Evolutionary conservation across 2,113 vertebrate genomes (phyloP).

Genomic region (Gymnogyps californianus): DNA sequence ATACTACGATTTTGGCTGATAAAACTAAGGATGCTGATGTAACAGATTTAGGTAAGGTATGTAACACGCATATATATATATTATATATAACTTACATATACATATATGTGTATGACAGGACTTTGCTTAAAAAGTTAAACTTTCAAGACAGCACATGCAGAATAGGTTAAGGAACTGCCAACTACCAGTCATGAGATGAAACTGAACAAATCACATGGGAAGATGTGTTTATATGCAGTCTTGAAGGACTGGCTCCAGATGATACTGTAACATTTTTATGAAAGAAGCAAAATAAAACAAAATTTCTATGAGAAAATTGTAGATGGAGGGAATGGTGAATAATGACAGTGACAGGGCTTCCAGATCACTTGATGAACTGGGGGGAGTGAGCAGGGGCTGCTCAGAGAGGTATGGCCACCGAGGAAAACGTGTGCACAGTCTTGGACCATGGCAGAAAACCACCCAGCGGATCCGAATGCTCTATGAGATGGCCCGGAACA

Average conservation of each 20-base stretch:
- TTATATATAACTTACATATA: neutral
- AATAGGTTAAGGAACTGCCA: neutral
- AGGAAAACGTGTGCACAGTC: accelerated
- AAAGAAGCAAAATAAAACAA: neutral
- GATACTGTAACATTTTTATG: neutral
- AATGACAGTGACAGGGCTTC: neutral
- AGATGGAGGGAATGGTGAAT: neutral
- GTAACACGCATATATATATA: neutral
- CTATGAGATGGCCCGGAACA: neutral
- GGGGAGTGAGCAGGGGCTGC: neutral
- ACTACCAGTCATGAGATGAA: neutral
- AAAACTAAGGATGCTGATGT: neutral
- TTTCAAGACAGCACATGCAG: neutral
- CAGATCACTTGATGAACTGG: neutral
- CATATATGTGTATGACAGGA: neutral
- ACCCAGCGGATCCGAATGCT: accelerated
- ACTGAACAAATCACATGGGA: neutral
- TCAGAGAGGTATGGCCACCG: neutral
- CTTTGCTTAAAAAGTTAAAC: neutral
- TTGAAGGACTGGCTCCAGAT: neutral
- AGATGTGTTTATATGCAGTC: neutral
- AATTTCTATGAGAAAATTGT: neutral
- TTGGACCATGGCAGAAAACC: neutral
- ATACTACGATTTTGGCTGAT: neutral
- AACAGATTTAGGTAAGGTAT: neutral